Base-by-base conservation (phyloP, 2,113 vertebrate species). In the Pedetes capensis region DNA sequence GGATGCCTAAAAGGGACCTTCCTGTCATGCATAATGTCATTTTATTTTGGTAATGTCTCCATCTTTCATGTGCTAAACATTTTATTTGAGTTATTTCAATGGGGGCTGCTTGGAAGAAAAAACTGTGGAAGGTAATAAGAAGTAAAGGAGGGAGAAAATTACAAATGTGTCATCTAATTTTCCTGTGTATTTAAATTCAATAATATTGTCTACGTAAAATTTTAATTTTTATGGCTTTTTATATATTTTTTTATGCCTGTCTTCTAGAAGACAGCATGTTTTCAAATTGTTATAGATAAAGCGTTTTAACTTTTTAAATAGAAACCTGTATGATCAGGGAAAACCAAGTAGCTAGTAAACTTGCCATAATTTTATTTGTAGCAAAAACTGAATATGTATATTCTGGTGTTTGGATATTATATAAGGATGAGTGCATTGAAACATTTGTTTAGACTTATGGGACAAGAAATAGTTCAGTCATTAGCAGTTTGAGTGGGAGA, bases 11-110 rank as follows among this genome's bases (percentile, higher is more conserved):
- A 27, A 20, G n/a, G 44, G 42, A 34, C 12, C 0, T 37, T 63
- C 8, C 37, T 47, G 25, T n/a, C 29, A 3, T 6, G 8, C 25
- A 0, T 2, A 11, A 23, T 42, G 9, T 27, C 5, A 7, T 55
- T 79, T 86, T 14, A 11, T 87, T 83, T 91, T 44, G 27, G 6
- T 71, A 59, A 76, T 69, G 39, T 32, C 20, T 34, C 25, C 3
- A 23, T 29, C 42, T 66, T 39, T 79, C 59, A 13, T 42, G 1
- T 74, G 42, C 61, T 14, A 66, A 81, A 55, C 22, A 42, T 57
- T 51, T 47, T 59, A 22, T 20, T 32, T 53, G 20, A 51, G 0
- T 69, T 61, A 39, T 72, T 87, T 80, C 39, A 47, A 4, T 22
- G 18, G 79, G 47, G 69, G 7, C 8, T 83, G 27, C 53, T 55